These are phyloP conservation scores for Takifugu bimaculatus DNA, from an alignment of 2,113 vertebrate genomes.

Conservation along the genomic window DNA sequence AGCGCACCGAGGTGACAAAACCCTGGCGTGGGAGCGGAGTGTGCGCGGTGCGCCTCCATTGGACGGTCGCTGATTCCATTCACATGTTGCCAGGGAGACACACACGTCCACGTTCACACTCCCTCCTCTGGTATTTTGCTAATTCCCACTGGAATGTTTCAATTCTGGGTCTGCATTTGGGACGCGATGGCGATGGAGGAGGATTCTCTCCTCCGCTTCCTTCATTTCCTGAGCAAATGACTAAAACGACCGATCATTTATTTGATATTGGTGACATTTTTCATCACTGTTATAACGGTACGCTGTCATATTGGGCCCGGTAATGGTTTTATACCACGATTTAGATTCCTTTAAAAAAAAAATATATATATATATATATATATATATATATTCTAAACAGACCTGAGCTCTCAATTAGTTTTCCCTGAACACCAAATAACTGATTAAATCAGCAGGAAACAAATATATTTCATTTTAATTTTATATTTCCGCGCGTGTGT, in stretches of 20 bases:
- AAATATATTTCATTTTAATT: no score
- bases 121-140: slow-evolving; percentile 46
- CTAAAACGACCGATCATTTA: neutral
- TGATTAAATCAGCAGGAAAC: no score
- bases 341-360: no score
- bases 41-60: slow-evolving; percentile 29
- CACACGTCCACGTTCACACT: slow-evolving; percentile 22
- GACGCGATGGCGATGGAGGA: neutral
- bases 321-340: no score
- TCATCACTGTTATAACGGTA: neutral
- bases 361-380: no score
- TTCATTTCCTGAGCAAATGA: no score
- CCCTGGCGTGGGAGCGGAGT: slow-evolving; percentile 35
- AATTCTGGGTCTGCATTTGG: slow-evolving; percentile 11
- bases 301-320: no score
- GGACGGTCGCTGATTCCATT: slow-evolving; percentile 37
- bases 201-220: no score
- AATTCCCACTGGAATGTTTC: slow-evolving; percentile 46
- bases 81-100: slow-evolving; percentile 61
- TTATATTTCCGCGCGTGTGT: neutral
- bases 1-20: slow-evolving; percentile 30
- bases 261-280: neutral
- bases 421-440: no score
- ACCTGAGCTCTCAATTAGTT: no score
- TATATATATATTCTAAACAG: no score